phyloP scores from a whole-genome alignment of 23 tunicate species.

The Pegea sp. region DNA sequence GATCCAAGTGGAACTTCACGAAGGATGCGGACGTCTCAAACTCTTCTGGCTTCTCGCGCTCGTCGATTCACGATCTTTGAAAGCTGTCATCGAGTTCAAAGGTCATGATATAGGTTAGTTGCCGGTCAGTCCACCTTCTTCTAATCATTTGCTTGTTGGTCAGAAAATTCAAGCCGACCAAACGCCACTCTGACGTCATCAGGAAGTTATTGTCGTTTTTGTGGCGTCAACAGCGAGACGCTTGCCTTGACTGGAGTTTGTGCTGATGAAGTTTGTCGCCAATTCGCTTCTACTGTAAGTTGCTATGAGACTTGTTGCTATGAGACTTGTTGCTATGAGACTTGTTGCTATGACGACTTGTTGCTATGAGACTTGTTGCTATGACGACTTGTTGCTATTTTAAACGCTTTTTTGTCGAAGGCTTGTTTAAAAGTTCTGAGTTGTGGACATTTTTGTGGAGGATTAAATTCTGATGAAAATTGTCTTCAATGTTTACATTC shows the following conservation, averaged over 20 bases:
- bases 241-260: slow-evolving; percentile 36
- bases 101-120: slow-evolving; percentile 17
- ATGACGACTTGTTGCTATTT: not conserved
- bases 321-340: not conserved
- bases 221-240: slow-evolving; percentile 26
- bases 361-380: slow-evolving; percentile 1
- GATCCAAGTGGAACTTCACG: slow-evolving; percentile 49
- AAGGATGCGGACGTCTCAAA: slow-evolving; percentile 58
- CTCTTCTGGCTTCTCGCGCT: slow-evolving; percentile 60
- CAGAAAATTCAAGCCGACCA: not conserved
- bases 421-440: slow-evolving; percentile 24
- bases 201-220: slow-evolving; percentile 36
- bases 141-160: not conserved
- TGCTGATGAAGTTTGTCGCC: slow-evolving; percentile 24
- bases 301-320: not conserved
- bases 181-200: slow-evolving; percentile 8
- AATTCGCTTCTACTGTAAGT: slow-evolving; percentile 15
- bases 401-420: slow-evolving; percentile 3
- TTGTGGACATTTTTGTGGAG: slow-evolving; percentile 67
- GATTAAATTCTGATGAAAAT: slow-evolving; percentile 30
- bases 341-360: not conserved
- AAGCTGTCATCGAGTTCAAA: slow-evolving; percentile 56
- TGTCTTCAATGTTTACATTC: slow-evolving; percentile 48
- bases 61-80: slow-evolving; percentile 38
- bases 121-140: not conserved